These are phyloP conservation scores for Ailurus styani DNA, from an alignment of 2,113 vertebrate genomes.

Conservation along the genomic window DNA sequence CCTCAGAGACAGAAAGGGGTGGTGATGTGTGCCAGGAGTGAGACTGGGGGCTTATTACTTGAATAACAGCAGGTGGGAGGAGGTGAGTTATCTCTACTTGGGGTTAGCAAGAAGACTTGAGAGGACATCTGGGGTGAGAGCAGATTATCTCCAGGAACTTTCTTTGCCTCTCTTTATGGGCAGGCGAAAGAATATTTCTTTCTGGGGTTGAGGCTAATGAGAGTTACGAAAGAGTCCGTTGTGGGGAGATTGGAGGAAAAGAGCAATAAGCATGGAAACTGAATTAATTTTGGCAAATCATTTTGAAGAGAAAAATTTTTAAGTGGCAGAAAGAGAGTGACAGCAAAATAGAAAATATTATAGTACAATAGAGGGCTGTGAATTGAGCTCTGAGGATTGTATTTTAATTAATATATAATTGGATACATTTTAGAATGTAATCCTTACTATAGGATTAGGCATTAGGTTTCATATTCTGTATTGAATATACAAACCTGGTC, in stretches of 20 bases:
- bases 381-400: not conserved
- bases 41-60: not conserved
- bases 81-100: not conserved
- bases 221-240: not conserved
- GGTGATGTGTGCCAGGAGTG: rapidly evolving
- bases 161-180: not conserved
- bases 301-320: not conserved
- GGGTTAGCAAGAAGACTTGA: not conserved
- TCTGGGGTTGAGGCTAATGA: not conserved
- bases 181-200: not conserved
- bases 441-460: not conserved
- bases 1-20: not conserved
- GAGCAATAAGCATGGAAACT: not conserved
- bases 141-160: not conserved
- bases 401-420: not conserved
- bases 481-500: not conserved
- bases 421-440: not conserved
- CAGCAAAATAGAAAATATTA: not conserved
- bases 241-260: not conserved
- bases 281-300: not conserved
- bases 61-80: no score
- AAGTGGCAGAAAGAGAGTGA: not conserved
- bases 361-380: not conserved
- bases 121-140: not conserved
- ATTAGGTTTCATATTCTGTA: not conserved